A percentile compares a stretch with the other conserved stretches of the same genome.
Evolutionary conservation across 2,888 invertebrate species (phyloP).

Genomic region (Lapara coniferarum): DNA sequence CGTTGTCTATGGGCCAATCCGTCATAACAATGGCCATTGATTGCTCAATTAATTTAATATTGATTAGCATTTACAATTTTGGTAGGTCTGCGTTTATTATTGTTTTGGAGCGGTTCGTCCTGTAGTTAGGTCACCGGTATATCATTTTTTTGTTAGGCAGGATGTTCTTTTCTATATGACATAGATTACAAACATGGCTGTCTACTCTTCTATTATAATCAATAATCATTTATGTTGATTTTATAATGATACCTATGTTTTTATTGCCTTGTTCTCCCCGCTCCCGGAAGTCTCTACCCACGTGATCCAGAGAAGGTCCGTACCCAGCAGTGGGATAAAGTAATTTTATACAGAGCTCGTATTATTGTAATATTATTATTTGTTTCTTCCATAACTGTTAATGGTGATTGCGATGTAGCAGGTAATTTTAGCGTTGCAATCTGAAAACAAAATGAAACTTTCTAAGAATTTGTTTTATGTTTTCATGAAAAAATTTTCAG

Average conservation of each 20-base stretch:
- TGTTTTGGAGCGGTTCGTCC: slow-evolving; percentile 19
- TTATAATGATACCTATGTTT: neutral
- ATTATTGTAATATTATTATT: too few relatives aligned
- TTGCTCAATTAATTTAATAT: slow-evolving; percentile 59
- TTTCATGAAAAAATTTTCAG: too few relatives aligned
- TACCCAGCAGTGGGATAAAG: neutral
- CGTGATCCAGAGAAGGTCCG: too few relatives aligned
- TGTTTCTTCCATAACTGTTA: too few relatives aligned
- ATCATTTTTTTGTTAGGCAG: slow-evolving; percentile 17
- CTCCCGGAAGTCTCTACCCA: neutral
- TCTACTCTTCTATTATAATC: slow-evolving; percentile 1
- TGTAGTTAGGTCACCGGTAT: slow-evolving; percentile 22
- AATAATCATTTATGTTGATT: neutral
- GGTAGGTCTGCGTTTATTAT: slow-evolving; percentile 20
- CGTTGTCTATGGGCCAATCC: slow-evolving; percentile 58
- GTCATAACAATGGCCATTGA: slow-evolving; percentile 57
- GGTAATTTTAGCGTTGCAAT: too few relatives aligned
- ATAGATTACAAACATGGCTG: slow-evolving; percentile 33
- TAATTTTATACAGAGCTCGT: too few relatives aligned
- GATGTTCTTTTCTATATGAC: slow-evolving; percentile 20
- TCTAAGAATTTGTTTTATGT: too few relatives aligned
- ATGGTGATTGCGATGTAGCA: too few relatives aligned
- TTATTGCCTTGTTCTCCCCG: neutral
- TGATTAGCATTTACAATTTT: slow-evolving; percentile 50
- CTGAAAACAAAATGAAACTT: too few relatives aligned